A percentile compares a stretch with the other conserved stretches of the same genome.
These are phyloP conservation scores for Urosaurus nigricauda DNA, from an alignment of 2,797 vertebrate species.

Conservation along the genomic window DNA sequence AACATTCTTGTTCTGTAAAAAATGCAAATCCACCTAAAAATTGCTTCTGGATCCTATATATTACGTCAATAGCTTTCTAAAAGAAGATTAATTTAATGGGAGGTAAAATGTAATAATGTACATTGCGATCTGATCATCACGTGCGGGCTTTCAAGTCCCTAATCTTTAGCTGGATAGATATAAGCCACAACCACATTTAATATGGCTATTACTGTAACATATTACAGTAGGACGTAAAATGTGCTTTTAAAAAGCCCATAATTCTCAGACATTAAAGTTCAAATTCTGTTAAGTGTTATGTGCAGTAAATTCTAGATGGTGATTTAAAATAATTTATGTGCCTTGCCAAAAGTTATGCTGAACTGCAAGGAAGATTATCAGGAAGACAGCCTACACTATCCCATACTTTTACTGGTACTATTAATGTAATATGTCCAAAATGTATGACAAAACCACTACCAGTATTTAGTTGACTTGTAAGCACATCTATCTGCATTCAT, in stretches of 20 bases:
- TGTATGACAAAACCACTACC: no score
- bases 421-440: background rate
- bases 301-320: background rate
- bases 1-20: constrained; percentile 12
- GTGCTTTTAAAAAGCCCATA: background rate
- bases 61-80: background rate
- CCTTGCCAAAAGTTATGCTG: background rate
- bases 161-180: constrained; percentile 5
- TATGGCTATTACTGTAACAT: background rate
- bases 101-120: background rate
- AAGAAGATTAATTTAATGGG: background rate
- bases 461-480: background rate
- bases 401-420: background rate
- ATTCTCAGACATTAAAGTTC: background rate
- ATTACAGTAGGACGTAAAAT: no score
- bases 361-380: background rate
- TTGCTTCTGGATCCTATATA: background rate
- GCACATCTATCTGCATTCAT: background rate
- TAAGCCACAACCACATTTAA: background rate
- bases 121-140: background rate
- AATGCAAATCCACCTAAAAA: background rate
- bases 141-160: background rate
- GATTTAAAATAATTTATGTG: background rate
- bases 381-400: background rate
- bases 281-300: background rate